Percentiles rank a stretch among this genome's conserved stretches.
Evolutionary conservation across 2,113 vertebrate genomes (phyloP).

Genomic region (Sturnus vulgaris): DNA sequence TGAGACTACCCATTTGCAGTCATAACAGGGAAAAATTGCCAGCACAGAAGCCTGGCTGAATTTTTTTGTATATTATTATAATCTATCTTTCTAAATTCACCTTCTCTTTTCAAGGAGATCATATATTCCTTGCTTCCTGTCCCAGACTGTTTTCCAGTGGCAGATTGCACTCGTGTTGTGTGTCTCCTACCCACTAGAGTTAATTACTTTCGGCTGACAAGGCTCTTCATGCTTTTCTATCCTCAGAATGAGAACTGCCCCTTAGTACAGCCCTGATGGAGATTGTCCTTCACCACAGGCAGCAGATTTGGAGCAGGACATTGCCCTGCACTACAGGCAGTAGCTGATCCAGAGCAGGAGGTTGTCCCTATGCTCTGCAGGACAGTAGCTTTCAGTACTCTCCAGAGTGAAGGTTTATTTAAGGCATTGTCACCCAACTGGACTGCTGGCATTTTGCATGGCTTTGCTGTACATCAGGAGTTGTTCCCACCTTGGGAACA

Average conservation of each 20-base stretch:
- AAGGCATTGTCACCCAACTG: not conserved
- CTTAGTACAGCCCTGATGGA: not conserved
- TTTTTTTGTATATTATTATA: not conserved
- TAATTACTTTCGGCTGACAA: not conserved
- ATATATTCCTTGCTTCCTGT: not conserved
- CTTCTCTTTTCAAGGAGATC: not conserved
- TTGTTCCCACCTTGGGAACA: not conserved
- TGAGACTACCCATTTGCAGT: not conserved
- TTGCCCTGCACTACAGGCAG: not conserved
- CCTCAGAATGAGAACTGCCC: not conserved
- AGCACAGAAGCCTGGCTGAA: not conserved
- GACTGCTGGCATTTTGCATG: not conserved
- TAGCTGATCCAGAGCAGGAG: not conserved
- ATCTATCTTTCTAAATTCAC: not conserved
- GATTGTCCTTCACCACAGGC: not conserved
- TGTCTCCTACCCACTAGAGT: not conserved
- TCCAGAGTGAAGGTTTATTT: not conserved
- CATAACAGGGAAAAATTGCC: not conserved
- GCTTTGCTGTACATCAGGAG: not conserved
- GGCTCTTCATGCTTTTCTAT: not conserved
- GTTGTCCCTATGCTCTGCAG: fast-evolving
- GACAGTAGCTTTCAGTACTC: not conserved
- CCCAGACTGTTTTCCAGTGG: not conserved
- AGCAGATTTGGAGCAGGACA: not conserved
- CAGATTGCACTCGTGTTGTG: not conserved